These are phyloP conservation scores for Invenusta paracnida DNA, from an alignment of 2,888 invertebrate species.

Conservation along the genomic window DNA sequence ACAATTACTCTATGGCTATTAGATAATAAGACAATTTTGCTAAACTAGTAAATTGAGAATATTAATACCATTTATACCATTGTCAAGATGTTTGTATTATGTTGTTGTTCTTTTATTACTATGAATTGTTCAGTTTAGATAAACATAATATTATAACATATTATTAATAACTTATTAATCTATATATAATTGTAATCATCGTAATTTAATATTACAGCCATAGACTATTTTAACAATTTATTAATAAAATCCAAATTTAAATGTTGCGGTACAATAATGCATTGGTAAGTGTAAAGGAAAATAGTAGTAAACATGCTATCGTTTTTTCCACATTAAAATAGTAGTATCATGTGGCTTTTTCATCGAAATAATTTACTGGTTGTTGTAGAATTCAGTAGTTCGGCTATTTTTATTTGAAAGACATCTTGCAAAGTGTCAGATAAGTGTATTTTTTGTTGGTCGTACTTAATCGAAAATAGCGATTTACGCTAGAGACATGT, in stretches of 20 bases:
- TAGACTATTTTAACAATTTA: background rate
- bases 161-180: no score
- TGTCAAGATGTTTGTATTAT: no score
- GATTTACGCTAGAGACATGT: background rate
- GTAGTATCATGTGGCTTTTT: background rate
- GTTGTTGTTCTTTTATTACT: no score
- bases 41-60: no score
- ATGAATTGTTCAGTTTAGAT: no score
- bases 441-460: background rate
- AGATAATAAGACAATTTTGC: no score
- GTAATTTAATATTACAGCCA: background rate
- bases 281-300: background rate
- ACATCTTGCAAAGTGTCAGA: background rate
- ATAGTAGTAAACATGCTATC: background rate
- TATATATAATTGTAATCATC: background rate
- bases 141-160: no score
- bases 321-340: background rate
- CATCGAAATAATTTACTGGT: background rate
- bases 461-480: background rate
- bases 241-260: background rate
- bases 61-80: no score
- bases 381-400: background rate
- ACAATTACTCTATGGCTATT: no score
- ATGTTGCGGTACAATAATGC: background rate
- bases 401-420: background rate